Evolutionary conservation across 1,140 invertebrate genomes (phyloP).

Genomic region (Delia radicum): DNA sequence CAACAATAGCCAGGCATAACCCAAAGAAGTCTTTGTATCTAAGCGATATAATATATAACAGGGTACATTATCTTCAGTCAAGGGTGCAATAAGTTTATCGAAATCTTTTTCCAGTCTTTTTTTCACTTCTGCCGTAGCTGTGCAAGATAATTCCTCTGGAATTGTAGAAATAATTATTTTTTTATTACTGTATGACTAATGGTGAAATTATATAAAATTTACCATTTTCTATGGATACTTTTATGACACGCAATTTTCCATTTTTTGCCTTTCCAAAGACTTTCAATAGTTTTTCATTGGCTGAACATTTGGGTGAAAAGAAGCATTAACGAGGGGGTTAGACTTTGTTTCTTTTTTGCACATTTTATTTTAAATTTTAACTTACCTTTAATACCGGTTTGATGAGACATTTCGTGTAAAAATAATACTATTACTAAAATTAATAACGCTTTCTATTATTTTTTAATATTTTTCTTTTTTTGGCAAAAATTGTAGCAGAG

Average conservation of each 20-base stretch:
- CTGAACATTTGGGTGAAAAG: slow-evolving; percentile 67
- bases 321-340: background rate
- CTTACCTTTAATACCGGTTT: slow-evolving; percentile 75
- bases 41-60: slow-evolving; percentile 92
- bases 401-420: slow-evolving; percentile 67
- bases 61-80: slow-evolving; percentile 85
- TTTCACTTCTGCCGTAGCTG: slow-evolving; percentile 66
- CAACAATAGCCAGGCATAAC: slow-evolving; percentile 93
- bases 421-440: slow-evolving; percentile 1
- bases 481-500: slow-evolving; percentile 16
- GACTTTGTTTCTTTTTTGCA: background rate
- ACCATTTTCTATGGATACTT: slow-evolving; percentile 87
- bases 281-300: slow-evolving; percentile 77
- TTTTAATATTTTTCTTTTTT: background rate
- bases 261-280: slow-evolving; percentile 80
- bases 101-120: slow-evolving; percentile 88
- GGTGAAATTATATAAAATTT: slow-evolving; percentile 35
- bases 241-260: slow-evolving; percentile 76
- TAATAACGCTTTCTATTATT: slow-evolving; percentile 11
- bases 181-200: too few relatives aligned
- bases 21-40: slow-evolving; percentile 74
- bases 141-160: slow-evolving; percentile 77
- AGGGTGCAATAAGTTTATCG: slow-evolving; percentile 72
- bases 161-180: background rate
- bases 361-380: too few relatives aligned